Conservation (phyloP, 2,797 vertebrate genomes). For the Rhinophrynus dorsalis region DNA sequence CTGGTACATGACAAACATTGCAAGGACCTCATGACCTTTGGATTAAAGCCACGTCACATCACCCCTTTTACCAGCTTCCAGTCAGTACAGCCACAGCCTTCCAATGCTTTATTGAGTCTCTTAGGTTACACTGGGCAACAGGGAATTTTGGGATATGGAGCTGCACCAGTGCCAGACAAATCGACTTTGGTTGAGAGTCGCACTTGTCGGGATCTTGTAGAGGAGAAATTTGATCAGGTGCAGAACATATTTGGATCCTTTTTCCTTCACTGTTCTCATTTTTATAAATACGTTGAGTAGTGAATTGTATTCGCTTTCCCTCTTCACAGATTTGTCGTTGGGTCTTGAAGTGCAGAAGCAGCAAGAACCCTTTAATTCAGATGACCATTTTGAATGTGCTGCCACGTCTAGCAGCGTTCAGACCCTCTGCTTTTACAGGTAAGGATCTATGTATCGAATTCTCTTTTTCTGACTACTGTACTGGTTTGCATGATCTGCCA, state of each 20-base stretch:
- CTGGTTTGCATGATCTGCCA: too few species aligned
- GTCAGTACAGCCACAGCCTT: slow-evolving; percentile 92
- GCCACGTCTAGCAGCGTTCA: slow-evolving; percentile 92
- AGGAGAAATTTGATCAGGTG: slow-evolving; percentile 95
- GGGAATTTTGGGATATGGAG: slow-evolving; percentile 87
- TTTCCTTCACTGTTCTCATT: not conserved
- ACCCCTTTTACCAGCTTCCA: slow-evolving; percentile 96
- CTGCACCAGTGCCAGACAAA: slow-evolving; percentile 84
- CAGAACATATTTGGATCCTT: rapidly evolving
- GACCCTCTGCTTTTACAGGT: slow-evolving; percentile 93
- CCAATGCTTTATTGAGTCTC: slow-evolving; percentile 90
- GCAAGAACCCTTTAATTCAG: slow-evolving; percentile 96
- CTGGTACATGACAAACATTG: slow-evolving; percentile 97
- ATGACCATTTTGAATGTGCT: slow-evolving; percentile 94
- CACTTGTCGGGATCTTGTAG: slow-evolving; percentile 96
- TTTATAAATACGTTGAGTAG: not conserved
- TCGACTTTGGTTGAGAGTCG: slow-evolving; percentile 91
- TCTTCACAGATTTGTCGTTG: slow-evolving; percentile 88
- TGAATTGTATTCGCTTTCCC: not conserved
- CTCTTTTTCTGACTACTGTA: not conserved
- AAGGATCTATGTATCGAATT: slow-evolving; percentile 1
- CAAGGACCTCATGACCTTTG: slow-evolving; percentile 94
- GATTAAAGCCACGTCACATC: slow-evolving; percentile 92
- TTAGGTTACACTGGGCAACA: slow-evolving; percentile 91
- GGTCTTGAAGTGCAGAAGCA: slow-evolving; percentile 93